phyloP scores from a whole-genome alignment of 2,888 invertebrate genomes.

The Rhagium mordax region DNA sequence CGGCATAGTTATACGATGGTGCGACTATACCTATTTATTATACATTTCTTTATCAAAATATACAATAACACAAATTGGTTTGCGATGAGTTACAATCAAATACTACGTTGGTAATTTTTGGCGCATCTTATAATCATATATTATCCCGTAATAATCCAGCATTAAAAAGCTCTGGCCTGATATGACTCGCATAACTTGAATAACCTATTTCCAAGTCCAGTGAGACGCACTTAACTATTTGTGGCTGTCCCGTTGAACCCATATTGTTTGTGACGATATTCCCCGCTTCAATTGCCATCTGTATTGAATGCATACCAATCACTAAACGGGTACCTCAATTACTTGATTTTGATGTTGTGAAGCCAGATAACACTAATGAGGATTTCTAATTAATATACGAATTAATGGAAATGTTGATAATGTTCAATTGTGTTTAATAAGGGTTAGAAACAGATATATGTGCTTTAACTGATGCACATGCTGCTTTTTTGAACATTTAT shows the following conservation, averaged over 20 bases:
- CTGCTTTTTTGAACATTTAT: too few species aligned
- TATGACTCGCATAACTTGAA: conserved; percentile 31
- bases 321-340: conserved; percentile 17
- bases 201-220: conserved; percentile 59
- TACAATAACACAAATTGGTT: too few species aligned
- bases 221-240: conserved; percentile 62
- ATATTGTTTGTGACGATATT: conserved; percentile 55
- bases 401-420: conserved; percentile 28
- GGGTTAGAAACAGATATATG: conserved; percentile 13
- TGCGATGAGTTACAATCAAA: too few species aligned
- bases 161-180: not conserved
- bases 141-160: too few species aligned
- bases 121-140: too few species aligned
- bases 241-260: conserved; percentile 55
- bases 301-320: conserved; percentile 41
- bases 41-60: too few species aligned
- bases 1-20: too few species aligned
- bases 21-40: too few species aligned
- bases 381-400: conserved; percentile 33
- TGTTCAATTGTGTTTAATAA: conserved; percentile 28
- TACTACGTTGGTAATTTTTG: too few species aligned
- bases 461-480: too few species aligned
- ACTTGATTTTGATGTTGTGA: conserved; percentile 5
- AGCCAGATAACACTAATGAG: conserved; percentile 31
- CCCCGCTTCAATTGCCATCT: conserved; percentile 54